Base-by-base conservation (phyloP, 2,888 invertebrate genomes). In the Drosophila anomelani region DNA sequence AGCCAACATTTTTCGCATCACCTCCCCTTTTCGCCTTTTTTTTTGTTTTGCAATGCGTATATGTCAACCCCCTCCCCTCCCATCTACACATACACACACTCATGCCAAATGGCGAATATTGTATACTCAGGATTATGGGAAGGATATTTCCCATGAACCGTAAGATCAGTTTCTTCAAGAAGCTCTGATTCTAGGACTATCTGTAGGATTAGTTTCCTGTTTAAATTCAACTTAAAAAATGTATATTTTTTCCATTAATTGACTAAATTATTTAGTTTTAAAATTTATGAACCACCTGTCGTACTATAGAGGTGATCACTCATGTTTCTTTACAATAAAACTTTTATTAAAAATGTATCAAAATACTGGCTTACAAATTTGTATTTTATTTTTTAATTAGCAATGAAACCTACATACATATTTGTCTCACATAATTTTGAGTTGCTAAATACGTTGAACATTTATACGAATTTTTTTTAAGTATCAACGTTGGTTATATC, bases 21-120 rank as follows among this genome's bases (percentile, higher is more conserved):
- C 41, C 64, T 39, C 39, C 29, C 20, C 17, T 69, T 49, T 51
- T 29, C 15, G 17, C 15, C 6, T 13, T 20, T 53, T 56, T 23
- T 15, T 0, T 15, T 36, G 10, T 39, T n/a, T 39, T 12, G 77
- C 77, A 84, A 73, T 87, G 79, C 83, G 81, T 81, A 79, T 77
- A 84, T 72, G 83, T 72, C 85, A 81, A 76, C 76, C 56, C 54
- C 59, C 10, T 47, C 12, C 57, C 12, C 44, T 9, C 12, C 6
- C 26, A 26, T 26, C 26, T 26, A 29, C 3, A 29, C 44, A 59
- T 17, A 53, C 15, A 29, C 61, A 49, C 44, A 5, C 26, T 26
- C 26, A 39, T 26, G 46, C 15, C 4, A 15, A 15, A 26, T 26
- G 17, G 4, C 46, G 46, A 46, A 46, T 46, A 46, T 23, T 15